These are phyloP conservation scores for Burhinus bistriatus DNA, from an alignment of 2,113 vertebrate genomes.

Conservation along the genomic window DNA sequence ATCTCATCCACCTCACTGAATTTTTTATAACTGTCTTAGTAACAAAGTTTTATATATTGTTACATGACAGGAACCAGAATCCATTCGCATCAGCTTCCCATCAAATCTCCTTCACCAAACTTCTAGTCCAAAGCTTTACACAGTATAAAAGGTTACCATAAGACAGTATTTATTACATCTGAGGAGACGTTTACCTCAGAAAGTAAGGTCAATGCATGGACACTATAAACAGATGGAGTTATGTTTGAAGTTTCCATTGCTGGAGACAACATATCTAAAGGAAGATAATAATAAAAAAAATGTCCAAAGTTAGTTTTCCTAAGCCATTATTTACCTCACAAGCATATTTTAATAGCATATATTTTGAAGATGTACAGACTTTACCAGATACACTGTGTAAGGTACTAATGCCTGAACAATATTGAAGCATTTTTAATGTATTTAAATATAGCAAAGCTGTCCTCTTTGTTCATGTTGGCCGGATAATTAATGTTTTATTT, in stretches of 20 bases:
- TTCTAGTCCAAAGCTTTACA: not conserved
- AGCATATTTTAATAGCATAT: not conserved
- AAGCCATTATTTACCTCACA: not conserved
- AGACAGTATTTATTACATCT: not conserved
- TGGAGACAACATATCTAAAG: conserved; percentile 92
- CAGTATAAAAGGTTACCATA: not conserved
- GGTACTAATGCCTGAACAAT: not conserved
- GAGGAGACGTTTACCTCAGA: conserved; percentile 86
- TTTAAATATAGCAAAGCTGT: not conserved
- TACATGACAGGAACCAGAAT: not conserved
- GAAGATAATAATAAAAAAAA: not conserved
- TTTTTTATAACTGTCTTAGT: not conserved
- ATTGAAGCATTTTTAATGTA: not conserved
- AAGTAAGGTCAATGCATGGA: conserved; percentile 93
- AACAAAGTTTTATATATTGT: not conserved
- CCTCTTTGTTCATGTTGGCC: not conserved
- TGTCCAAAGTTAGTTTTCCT: not conserved
- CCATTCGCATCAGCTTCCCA: not conserved
- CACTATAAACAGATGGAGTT: conserved; percentile 96
- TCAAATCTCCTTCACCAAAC: not conserved
- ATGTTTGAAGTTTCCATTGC: conserved; percentile 94
- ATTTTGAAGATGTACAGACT: not conserved
- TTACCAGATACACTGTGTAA: not conserved
- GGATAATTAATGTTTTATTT: not conserved
- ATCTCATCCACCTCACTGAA: not conserved